Conservation (phyloP, 1,140 invertebrate genomes). For the Drosophila bipectinata region DNA sequence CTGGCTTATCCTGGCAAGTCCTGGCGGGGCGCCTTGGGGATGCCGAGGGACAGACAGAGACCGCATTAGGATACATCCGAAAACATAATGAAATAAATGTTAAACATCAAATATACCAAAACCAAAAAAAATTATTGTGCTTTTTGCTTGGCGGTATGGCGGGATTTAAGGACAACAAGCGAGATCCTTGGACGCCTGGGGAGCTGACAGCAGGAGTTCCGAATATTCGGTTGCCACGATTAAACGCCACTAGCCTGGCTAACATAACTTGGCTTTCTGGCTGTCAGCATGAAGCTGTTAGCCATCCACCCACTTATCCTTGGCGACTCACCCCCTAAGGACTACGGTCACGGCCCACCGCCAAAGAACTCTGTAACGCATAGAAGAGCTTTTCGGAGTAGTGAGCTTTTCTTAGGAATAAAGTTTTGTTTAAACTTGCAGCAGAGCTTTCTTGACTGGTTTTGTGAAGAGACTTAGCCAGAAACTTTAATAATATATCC, state of each 20-base stretch:
- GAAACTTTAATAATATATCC: too few species aligned
- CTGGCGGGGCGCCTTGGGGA: not conserved
- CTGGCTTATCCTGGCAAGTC: constrained; percentile 1
- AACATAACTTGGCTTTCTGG: constrained; percentile 47
- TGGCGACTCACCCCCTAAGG: not conserved
- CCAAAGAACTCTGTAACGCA: not conserved
- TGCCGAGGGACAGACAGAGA: constrained; percentile 21
- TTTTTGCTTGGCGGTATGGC: constrained; percentile 35
- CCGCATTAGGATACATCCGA: constrained; percentile 37
- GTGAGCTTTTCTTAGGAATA: too few species aligned
- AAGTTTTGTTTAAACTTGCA: too few species aligned
- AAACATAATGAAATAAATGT: constrained; percentile 73
- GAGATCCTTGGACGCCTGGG: not conserved
- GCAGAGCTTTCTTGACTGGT: too few species aligned
- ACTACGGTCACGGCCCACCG: too few species aligned
- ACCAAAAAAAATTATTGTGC: constrained; percentile 24
- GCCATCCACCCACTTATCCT: not conserved
- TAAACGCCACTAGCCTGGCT: constrained; percentile 8
- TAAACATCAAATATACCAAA: constrained; percentile 54
- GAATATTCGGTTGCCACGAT: constrained; percentile 15
- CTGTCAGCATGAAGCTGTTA: constrained; percentile 33
- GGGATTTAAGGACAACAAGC: not conserved
- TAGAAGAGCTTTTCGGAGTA: too few species aligned
- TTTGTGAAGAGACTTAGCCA: too few species aligned
- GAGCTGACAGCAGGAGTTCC: constrained; percentile 24